Conservation (phyloP, 2,113 vertebrate species). For the Chlorodrepanis virens region DNA sequence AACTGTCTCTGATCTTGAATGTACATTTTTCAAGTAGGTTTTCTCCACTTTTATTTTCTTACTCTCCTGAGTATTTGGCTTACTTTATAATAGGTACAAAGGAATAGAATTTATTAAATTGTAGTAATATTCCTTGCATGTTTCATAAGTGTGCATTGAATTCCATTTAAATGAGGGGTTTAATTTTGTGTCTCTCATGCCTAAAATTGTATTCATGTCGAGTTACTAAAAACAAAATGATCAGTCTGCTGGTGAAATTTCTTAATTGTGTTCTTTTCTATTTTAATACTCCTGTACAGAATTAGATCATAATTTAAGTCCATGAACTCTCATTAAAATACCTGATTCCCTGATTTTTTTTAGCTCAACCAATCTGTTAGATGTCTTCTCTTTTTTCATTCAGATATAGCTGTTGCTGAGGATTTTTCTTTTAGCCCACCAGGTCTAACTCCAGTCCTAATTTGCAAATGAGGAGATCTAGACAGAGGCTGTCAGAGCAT, state of each 20-base stretch:
- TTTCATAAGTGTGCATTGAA: neutral
- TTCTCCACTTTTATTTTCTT: constrained; percentile 22
- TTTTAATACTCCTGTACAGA: neutral
- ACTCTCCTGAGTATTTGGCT: constrained; percentile 14
- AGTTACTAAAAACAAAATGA: neutral
- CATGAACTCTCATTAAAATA: neutral
- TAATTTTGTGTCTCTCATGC: neutral
- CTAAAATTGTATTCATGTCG: neutral
- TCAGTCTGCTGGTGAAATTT: neutral
- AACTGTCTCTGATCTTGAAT: constrained; percentile 44
- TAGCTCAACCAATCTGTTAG: neutral
- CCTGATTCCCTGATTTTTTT: neutral
- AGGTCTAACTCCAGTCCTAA: neutral
- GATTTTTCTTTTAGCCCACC: neutral
- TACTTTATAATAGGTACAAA: constrained; percentile 34
- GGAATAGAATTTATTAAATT: constrained; percentile 42
- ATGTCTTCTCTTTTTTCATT: neutral
- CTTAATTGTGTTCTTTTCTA: neutral
- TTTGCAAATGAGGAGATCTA: neutral
- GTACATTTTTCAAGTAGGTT: constrained; percentile 49
- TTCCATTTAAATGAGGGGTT: neutral
- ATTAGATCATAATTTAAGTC: neutral
- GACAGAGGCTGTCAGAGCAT: neutral
- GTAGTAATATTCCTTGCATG: neutral
- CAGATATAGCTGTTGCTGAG: neutral